Conservation (phyloP, 1,140 invertebrate genomes). For the Cyclargus thomasi region DNA sequence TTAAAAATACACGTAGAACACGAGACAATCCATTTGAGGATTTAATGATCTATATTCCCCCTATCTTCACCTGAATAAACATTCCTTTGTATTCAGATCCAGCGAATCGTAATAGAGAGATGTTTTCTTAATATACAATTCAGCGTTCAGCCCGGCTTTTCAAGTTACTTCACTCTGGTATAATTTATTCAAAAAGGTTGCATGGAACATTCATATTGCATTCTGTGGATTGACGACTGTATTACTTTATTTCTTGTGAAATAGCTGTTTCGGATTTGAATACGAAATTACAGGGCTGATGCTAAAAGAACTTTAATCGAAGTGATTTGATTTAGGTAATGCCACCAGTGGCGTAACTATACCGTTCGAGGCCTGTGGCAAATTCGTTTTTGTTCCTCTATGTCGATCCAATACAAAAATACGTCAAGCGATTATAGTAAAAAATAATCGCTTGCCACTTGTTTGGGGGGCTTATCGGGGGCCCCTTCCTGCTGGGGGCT, state of each 20-base stretch:
- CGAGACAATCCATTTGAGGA: neutral
- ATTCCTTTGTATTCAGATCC: neutral
- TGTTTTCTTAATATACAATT: neutral
- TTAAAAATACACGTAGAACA: no score
- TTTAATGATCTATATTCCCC: neutral
- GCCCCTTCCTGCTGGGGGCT: no score
- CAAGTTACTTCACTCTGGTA: neutral
- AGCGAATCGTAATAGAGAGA: neutral
- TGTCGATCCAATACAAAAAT: no score
- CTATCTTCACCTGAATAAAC: neutral
- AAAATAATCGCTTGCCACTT: no score
- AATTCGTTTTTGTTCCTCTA: no score
- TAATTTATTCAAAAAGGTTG: constrained; percentile 12
- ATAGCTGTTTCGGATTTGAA: neutral
- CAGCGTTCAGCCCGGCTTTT: neutral
- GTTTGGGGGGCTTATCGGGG: no score
- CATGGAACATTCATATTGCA: neutral
- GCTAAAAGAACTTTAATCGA: no score
- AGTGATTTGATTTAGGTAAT: no score
- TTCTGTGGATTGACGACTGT: neutral
- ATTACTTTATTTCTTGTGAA: neutral
- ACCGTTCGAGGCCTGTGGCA: no score
- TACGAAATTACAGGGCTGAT: neutral
- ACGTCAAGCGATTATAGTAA: no score
- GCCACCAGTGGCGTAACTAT: no score